Evolutionary conservation across 2,113 vertebrate species (phyloP).

Genomic region (human (Homo sapiens)): GRCh38 chr1:17623501-17624000

Average conservation of each 20-base stretch:
- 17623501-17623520: rapidly evolving
- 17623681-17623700: not conserved
- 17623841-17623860: rapidly evolving
- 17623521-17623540: not conserved
- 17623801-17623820: not conserved
- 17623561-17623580: rapidly evolving
- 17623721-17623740: not conserved
- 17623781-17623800: not conserved
- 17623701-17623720: not conserved
- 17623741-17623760: not conserved
- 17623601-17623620: not conserved
- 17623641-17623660: not conserved
- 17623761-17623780: too few species aligned
- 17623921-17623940: too few species aligned
- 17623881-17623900: not conserved
- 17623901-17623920: not conserved
- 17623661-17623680: not conserved
- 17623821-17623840: not conserved
- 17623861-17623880: rapidly evolving
- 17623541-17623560: not conserved
- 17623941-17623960: not conserved
- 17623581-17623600: rapidly evolving
- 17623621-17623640: not conserved
- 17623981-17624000: rapidly evolving
- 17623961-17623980: rapidly evolving